Conservation (phyloP, 2,113 vertebrate species). For the Ammospiza nelsoni region DNA sequence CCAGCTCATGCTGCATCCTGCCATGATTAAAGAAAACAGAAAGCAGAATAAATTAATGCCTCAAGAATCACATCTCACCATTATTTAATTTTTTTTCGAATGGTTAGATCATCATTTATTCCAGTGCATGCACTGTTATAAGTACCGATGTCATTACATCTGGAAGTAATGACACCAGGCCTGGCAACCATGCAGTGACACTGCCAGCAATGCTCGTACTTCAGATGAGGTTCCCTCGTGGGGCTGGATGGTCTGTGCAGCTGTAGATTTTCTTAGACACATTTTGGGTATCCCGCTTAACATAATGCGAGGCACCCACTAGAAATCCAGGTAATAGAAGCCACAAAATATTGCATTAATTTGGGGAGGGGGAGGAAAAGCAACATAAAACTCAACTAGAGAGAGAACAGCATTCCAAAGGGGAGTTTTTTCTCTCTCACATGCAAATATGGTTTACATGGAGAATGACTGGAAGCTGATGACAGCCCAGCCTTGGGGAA, state of each 20-base stretch:
- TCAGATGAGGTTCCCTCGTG: not conserved
- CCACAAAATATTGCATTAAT: not conserved
- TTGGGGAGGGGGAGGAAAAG: not conserved
- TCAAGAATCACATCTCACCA: not conserved
- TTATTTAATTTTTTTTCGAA: not conserved
- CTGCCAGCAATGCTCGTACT: not conserved
- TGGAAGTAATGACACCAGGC: not conserved
- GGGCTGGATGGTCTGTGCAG: not conserved
- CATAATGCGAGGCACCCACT: accelerated
- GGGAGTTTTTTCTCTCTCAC: not conserved
- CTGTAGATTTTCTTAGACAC: not conserved
- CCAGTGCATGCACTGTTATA: not conserved
- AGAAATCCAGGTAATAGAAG: not conserved
- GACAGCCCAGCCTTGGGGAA: not conserved
- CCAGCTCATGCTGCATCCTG: not conserved
- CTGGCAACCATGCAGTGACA: not conserved
- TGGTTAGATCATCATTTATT: not conserved
- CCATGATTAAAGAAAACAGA: not conserved
- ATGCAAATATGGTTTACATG: not conserved
- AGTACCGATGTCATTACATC: not conserved
- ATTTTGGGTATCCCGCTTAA: not conserved
- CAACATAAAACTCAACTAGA: not conserved
- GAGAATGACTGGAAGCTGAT: not conserved
- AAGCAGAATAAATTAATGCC: not conserved
- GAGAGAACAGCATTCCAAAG: not conserved